phyloP scores from a whole-genome alignment of 1,140 invertebrate genomes.

The Drosophila parvula region DNA sequence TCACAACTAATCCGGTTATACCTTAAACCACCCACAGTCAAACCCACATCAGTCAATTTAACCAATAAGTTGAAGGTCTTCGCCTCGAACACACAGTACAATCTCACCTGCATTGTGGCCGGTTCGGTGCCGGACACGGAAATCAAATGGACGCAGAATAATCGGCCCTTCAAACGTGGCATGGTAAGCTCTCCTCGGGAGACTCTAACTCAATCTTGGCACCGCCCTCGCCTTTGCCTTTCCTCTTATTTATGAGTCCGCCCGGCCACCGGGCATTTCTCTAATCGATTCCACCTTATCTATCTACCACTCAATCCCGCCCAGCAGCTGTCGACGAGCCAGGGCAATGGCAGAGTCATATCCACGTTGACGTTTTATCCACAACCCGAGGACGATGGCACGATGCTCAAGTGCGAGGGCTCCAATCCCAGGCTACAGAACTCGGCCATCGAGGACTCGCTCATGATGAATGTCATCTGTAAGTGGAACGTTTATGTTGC shows the following conservation, averaged over 20 bases:
- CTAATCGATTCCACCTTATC: constrained; percentile 75
- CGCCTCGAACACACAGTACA: constrained; percentile 91
- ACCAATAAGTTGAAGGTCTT: constrained; percentile 89
- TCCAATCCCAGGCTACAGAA: constrained; percentile 91
- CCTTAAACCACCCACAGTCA: constrained; percentile 86
- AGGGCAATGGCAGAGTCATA: constrained; percentile 89
- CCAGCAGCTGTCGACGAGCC: constrained; percentile 86
- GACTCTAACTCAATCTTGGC: constrained; percentile 25
- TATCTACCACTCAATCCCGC: not conserved
- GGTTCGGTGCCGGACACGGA: constrained; percentile 93
- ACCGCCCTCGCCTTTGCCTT: constrained; percentile 12
- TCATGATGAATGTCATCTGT: constrained; percentile 94
- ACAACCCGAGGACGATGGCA: constrained; percentile 92
- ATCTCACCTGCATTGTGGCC: constrained; percentile 90
- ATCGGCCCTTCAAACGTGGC: constrained; percentile 88
- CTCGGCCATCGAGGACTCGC: constrained; percentile 90
- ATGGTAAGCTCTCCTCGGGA: constrained; percentile 85
- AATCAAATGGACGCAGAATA: constrained; percentile 92
- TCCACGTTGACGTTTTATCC: constrained; percentile 92
- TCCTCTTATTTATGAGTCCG: constrained; percentile 63
- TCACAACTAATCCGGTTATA: constrained; percentile 71
- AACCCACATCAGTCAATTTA: constrained; percentile 90
- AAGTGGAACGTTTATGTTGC: constrained; percentile 85
- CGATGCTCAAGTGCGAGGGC: constrained; percentile 92
- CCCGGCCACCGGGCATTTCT: constrained; percentile 55